phyloP scores from a whole-genome alignment of 2,797 vertebrate species.

The Remorina albescens region DNA sequence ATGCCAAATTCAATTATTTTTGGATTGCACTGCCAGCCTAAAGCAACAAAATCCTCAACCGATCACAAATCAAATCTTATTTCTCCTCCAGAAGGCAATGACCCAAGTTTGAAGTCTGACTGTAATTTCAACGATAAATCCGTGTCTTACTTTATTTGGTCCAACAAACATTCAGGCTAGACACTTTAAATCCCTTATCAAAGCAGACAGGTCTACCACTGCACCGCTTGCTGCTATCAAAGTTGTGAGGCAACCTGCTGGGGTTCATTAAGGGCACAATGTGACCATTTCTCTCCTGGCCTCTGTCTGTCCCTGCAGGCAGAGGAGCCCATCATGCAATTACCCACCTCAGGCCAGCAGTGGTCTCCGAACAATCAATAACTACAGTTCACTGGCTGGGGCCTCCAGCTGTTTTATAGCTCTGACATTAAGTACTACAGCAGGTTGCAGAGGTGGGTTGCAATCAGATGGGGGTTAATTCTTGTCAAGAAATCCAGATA shows the following conservation, averaged over 20 bases:
- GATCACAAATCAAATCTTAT: conserved; percentile 68
- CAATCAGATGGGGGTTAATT: conserved; percentile 21
- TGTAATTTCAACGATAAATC: conserved; percentile 48
- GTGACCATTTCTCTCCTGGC: conserved; percentile 47
- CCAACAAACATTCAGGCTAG: conserved; percentile 47
- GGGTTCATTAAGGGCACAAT: conserved; percentile 65
- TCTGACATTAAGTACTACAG: conserved; percentile 45
- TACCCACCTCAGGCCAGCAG: conserved; percentile 52
- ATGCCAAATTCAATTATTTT: conserved; percentile 68
- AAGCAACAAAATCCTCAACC: conserved; percentile 51
- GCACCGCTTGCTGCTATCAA: conserved; percentile 29
- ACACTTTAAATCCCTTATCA: conserved; percentile 59
- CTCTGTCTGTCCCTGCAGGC: conserved; percentile 56
- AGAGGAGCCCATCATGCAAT: conserved; percentile 63
- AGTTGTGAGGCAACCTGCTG: conserved; percentile 54
- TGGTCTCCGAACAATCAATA: conserved; percentile 68
- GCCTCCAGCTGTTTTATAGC: conserved; percentile 47
- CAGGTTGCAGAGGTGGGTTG: conserved; percentile 29
- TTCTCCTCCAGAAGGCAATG: conserved; percentile 44
- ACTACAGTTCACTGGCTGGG: conserved; percentile 59
- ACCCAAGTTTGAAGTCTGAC: conserved; percentile 50
- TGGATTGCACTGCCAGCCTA: conserved; percentile 42
- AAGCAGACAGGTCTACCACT: conserved; percentile 42
- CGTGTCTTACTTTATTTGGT: conserved; percentile 47
- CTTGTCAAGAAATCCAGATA: conserved; percentile 23